Percentiles rank a stretch among this genome's conserved stretches.
Evolutionary conservation across 2,113 vertebrate species (phyloP).

Genomic region (Petrocephalus zakoni): DNA sequence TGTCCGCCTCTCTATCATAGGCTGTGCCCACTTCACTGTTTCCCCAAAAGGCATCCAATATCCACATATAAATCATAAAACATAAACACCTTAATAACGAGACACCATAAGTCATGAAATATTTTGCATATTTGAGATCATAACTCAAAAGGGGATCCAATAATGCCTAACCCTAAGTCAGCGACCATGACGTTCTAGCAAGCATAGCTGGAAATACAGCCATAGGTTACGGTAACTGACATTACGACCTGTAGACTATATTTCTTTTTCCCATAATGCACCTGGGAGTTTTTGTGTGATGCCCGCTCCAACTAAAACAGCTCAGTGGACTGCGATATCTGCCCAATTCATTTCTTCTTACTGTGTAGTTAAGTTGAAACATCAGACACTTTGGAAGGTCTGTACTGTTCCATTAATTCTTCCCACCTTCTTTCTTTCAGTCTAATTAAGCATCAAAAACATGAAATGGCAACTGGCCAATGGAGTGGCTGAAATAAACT

Average conservation of each 20-base stretch:
- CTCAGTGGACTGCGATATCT: neutral
- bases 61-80: constrained; percentile 32
- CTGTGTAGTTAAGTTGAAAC: neutral
- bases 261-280: neutral
- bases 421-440: neutral
- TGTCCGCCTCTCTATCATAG: neutral
- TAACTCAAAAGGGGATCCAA: constrained; percentile 49
- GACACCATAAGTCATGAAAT: constrained; percentile 41
- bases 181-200: constrained; percentile 44
- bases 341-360: neutral
- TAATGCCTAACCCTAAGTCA: constrained; percentile 51
- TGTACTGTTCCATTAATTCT: neutral
- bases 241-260: constrained; percentile 10
- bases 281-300: neutral
- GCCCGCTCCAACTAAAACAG: neutral
- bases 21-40: neutral
- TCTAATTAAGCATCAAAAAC: neutral
- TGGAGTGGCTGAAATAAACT: neutral
- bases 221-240: constrained; percentile 48
- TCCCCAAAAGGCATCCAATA: neutral
- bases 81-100: constrained; percentile 40
- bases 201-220: constrained; percentile 50
- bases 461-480: neutral
- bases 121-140: constrained; percentile 43
- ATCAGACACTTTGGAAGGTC: neutral